Conservation (phyloP, 2,113 vertebrate genomes). For the Rafetus swinhoei region DNA sequence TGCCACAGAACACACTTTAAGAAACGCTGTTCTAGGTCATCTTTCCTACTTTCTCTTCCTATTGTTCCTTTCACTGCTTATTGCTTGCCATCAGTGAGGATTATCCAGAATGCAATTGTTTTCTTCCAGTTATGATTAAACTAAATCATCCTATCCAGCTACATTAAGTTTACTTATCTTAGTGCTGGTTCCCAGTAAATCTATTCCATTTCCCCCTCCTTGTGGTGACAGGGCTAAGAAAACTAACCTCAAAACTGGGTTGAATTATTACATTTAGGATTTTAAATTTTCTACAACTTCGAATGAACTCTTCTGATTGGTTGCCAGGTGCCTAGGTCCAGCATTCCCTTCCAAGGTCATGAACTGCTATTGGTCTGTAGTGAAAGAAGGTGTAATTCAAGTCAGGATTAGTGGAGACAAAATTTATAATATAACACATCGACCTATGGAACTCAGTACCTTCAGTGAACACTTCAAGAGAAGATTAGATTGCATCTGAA, state of each 20-base stretch:
- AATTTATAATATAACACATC: background rate
- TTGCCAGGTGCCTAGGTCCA: background rate
- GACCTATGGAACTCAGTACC: background rate
- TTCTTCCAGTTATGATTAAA: background rate
- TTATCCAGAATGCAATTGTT: background rate
- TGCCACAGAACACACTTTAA: too few relatives aligned
- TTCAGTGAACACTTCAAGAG: background rate
- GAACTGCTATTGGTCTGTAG: background rate
- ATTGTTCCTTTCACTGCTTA: fast-evolving
- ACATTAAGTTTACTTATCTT: background rate
- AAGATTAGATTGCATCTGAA: background rate
- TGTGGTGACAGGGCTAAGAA: background rate
- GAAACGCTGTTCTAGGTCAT: too few relatives aligned
- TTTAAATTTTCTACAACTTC: background rate
- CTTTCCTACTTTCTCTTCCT: background rate
- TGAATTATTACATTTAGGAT: background rate
- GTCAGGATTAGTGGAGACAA: background rate
- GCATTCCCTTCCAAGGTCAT: background rate
- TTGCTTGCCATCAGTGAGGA: background rate
- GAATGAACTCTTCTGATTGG: background rate
- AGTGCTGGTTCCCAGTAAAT: background rate
- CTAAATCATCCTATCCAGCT: background rate
- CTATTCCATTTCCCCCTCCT: background rate
- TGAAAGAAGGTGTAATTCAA: background rate
- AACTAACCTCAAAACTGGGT: background rate